A percentile compares a stretch with the other conserved stretches of the same genome.
These are phyloP conservation scores for Cephus cinctus DNA, from an alignment of 1,140 invertebrate species.

Conservation along the genomic window DNA sequence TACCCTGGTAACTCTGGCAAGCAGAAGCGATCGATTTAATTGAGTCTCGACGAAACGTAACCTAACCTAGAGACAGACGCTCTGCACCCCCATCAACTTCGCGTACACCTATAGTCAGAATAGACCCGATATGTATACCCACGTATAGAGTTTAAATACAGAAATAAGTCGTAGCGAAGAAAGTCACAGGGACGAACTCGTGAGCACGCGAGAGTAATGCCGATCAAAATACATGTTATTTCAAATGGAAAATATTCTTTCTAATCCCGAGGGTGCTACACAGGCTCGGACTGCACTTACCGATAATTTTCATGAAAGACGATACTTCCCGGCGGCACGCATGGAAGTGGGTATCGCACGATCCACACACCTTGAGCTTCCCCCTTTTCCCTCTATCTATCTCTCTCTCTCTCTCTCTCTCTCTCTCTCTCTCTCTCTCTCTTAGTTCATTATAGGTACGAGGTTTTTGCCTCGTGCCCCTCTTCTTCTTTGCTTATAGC, in stretches of 20 bases:
- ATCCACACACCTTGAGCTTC: constrained; percentile 15
- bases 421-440: no score
- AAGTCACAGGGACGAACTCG: no score
- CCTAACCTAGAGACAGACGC: background rate
- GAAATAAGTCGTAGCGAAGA: no score
- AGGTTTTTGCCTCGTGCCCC: constrained; percentile 21
- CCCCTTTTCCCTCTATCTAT: constrained; percentile 11
- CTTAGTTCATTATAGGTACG: no score
- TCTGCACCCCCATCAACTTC: no score
- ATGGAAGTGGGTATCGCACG: no score
- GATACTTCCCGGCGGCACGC: constrained; percentile 28
- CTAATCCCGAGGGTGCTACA: background rate
- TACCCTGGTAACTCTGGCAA: background rate
- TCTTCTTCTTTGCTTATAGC: constrained; percentile 19
- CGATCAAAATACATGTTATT: background rate
- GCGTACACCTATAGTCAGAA: no score
- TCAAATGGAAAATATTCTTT: background rate
- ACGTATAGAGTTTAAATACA: no score
- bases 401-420: background rate
- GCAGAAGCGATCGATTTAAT: constrained; percentile 19
- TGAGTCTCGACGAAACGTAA: constrained; percentile 2
- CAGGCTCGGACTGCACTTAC: constrained; percentile 18
- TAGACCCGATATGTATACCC: no score
- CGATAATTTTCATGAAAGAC: constrained; percentile 48
- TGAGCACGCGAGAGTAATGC: background rate